phyloP scores from a whole-genome alignment of 64 coral and sea anemone species.

The Orbicella faveolata region DNA sequence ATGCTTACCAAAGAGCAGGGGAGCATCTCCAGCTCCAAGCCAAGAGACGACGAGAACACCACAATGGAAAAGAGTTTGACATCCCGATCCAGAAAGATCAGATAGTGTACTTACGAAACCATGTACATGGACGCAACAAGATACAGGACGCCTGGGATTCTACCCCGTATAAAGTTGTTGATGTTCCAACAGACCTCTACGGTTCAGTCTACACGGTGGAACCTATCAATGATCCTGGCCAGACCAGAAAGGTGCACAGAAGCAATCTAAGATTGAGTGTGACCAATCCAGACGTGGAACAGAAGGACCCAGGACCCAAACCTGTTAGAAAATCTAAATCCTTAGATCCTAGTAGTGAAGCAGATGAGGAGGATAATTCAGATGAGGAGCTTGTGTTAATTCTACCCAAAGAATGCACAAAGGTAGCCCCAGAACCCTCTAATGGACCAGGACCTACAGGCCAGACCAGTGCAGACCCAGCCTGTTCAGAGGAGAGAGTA shows the following conservation, averaged over 20 bases:
- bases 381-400: background rate
- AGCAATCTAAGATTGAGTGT: constrained; percentile 8
- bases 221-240: constrained; percentile 1
- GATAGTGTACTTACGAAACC: constrained; percentile 1
- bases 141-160: constrained; percentile 49
- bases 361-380: background rate
- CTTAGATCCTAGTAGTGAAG: background rate
- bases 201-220: constrained; percentile 11
- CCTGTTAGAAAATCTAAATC: background rate
- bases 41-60: background rate
- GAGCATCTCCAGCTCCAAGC: constrained; percentile 23
- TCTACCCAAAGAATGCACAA: background rate
- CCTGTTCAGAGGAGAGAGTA: background rate
- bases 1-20: constrained; percentile 14
- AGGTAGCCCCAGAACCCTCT: background rate
- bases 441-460: background rate
- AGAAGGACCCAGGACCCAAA: background rate
- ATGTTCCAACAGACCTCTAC: background rate
- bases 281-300: constrained; percentile 1
- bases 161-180: constrained; percentile 4
- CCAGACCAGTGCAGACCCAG: background rate
- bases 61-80: background rate
- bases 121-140: constrained; percentile 37
- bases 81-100: constrained; percentile 30
- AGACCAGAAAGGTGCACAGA: background rate